phyloP scores from a whole-genome alignment of 2,888 invertebrate species.

The Molanna angustata region DNA sequence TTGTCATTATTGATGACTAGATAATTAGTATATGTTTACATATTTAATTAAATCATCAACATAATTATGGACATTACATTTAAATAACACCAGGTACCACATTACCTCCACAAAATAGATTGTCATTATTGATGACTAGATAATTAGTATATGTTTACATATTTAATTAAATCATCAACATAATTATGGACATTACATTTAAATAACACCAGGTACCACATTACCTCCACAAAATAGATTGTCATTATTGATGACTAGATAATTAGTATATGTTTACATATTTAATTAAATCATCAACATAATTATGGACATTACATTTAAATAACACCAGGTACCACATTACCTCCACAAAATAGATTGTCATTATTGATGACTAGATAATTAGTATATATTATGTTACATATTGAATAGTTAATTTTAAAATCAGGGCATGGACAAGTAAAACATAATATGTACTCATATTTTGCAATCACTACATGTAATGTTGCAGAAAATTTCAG shows the following conservation, averaged over 20 bases:
- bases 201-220: background rate
- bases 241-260: background rate
- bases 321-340: background rate
- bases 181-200: background rate
- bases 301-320: background rate
- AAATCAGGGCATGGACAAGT: background rate
- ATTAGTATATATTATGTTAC: slow-evolving; percentile 1
- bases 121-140: background rate
- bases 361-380: background rate
- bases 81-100: background rate
- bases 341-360: background rate
- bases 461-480: background rate
- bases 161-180: background rate
- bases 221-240: background rate
- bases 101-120: background rate
- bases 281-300: background rate
- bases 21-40: slow-evolving; percentile 2
- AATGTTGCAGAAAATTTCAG: background rate
- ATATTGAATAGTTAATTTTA: background rate
- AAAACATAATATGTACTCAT: background rate
- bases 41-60: background rate
- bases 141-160: slow-evolving; percentile 4
- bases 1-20: background rate
- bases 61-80: background rate
- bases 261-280: slow-evolving; percentile 5